These are phyloP conservation scores for Tupaia chinensis DNA, from an alignment of 2,113 vertebrate genomes.

Conservation along the genomic window DNA sequence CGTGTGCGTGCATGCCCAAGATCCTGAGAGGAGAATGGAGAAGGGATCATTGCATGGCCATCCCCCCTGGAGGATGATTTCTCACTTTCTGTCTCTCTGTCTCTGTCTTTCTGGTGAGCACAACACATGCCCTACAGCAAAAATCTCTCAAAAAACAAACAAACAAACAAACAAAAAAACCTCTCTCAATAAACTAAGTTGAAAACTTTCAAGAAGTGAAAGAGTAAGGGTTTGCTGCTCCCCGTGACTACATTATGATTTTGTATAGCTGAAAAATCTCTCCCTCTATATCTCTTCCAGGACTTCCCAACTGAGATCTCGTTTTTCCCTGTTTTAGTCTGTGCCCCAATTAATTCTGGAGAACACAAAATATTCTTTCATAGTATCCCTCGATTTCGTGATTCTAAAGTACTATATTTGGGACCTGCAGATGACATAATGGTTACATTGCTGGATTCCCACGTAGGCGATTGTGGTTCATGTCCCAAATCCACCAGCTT, in stretches of 20 bases:
- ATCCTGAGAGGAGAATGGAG: too few species aligned
- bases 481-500: too few species aligned
- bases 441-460: too few species aligned
- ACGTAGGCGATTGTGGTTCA: too few species aligned
- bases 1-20: too few species aligned
- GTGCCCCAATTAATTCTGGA: not conserved
- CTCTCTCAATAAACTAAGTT: not conserved
- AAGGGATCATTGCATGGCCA: too few species aligned
- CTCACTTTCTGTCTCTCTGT: too few species aligned
- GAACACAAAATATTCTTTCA: not conserved
- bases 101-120: too few species aligned
- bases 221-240: not conserved
- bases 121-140: too few species aligned
- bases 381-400: not conserved
- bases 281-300: not conserved
- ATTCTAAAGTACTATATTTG: not conserved
- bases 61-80: too few species aligned
- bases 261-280: not conserved
- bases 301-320: not conserved
- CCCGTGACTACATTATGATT: not conserved
- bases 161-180: not conserved
- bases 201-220: not conserved
- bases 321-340: not conserved
- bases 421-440: too few species aligned
- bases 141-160: too few species aligned